A percentile compares a stretch with the other conserved stretches of the same genome.
These are phyloP conservation scores for Bilobella aurantiaca DNA, from an alignment of 1,140 invertebrate species.

Conservation along the genomic window DNA sequence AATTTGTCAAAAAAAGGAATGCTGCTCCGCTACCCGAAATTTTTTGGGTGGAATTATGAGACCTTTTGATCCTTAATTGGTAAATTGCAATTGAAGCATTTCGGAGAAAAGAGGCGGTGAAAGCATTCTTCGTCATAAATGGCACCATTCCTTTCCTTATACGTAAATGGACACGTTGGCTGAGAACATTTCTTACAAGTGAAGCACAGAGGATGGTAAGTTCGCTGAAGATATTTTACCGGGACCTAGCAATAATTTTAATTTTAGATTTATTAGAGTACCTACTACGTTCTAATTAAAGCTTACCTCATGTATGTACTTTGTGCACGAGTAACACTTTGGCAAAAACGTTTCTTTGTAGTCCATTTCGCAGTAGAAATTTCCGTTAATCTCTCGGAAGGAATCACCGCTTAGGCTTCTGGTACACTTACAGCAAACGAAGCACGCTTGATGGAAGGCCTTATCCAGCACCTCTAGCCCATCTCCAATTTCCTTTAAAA, in stretches of 20 bases:
- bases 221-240: constrained; percentile 15
- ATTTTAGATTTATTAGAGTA: neutral
- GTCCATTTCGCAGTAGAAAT: constrained; percentile 61
- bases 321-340: constrained; percentile 28
- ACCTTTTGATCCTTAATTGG: constrained; percentile 39
- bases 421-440: constrained; percentile 18
- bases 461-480: constrained; percentile 2
- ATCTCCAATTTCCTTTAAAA: neutral
- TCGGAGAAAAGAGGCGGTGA: constrained; percentile 57
- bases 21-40: no score
- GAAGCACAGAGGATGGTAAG: constrained; percentile 33
- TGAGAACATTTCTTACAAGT: constrained; percentile 32
- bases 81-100: constrained; percentile 56
- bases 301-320: constrained; percentile 29
- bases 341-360: constrained; percentile 41
- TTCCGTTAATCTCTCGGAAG: constrained; percentile 57
- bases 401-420: constrained; percentile 14
- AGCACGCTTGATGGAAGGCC: constrained; percentile 23
- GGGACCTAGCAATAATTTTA: constrained; percentile 10
- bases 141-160: constrained; percentile 23
- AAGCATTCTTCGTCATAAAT: constrained; percentile 41
- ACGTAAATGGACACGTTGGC: constrained; percentile 26
- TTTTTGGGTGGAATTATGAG: neutral
- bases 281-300: no score
- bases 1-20: no score